Base-by-base conservation (phyloP, 53 echinoderm and acorn worm species). In the Holothuria leucospilota region DNA sequence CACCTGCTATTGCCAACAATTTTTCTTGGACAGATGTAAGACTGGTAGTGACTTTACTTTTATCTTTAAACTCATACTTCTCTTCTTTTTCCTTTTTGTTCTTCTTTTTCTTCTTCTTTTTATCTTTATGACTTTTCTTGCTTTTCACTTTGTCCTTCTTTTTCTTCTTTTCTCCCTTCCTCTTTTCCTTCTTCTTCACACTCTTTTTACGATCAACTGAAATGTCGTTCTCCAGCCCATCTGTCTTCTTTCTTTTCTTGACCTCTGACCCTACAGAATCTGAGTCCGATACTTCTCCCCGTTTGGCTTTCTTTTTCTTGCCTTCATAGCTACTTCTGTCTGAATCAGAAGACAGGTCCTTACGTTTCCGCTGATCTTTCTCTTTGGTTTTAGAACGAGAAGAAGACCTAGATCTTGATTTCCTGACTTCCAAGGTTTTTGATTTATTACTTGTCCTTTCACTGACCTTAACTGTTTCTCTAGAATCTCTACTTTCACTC, bases 101-200 rank as follows among this genome's bases (percentile, higher is more conserved):
- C 59, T 71, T 66, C 63, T 84, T 66, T 62, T 82, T 82, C 59
- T 86, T 89, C 77, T 67, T 68, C 70, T 83, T 85, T 63, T 88
- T 84, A 28, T 87, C 87, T 46, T 89, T 91, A 29, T 72, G 89
- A 59, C 59, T 86, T 84, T 84, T 94, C 70, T 68, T 91, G 59
- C 80, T 87, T 74, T 80, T 87, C 42, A 87, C 86, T 85, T 78
- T 92, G 39, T 83, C 70, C 58, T 87, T 85, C 68, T 86, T 89
- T 30, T 84, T 81, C 74, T 88, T 94, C 77, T 93, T 93, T 20
- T 75, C 51, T 30, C 73, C 68, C n/a, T 66, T 83, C 12, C 24
- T 83, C 84, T 67, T 83, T 42, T 39, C 39, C 84, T 83, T 83
- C 67, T 66, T 83, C 66, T 63, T 62, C 21, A 16, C 14, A 5